These are phyloP conservation scores for Drosophila lacertosa DNA, from an alignment of 1,140 invertebrate genomes.

Conservation along the genomic window DNA sequence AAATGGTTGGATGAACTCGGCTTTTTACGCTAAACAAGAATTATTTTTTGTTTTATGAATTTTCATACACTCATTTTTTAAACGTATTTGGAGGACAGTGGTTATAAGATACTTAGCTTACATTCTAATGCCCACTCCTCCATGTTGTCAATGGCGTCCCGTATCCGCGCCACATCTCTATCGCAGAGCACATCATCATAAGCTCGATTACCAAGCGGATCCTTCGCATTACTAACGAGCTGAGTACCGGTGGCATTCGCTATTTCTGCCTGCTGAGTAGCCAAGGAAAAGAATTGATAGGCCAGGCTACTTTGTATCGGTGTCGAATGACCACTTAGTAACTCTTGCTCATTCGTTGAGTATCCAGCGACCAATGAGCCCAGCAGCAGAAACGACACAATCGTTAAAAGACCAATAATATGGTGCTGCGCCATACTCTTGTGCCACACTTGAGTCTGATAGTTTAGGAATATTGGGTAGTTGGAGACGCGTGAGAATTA, in stretches of 20 bases:
- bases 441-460: no score
- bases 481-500: slow-evolving; percentile 23
- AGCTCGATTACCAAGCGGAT: background rate
- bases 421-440: slow-evolving; percentile 45
- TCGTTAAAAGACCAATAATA: slow-evolving; percentile 21
- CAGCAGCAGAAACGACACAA: slow-evolving; percentile 18
- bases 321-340: slow-evolving; percentile 49
- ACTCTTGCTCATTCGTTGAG: slow-evolving; percentile 8
- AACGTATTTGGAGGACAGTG: no score
- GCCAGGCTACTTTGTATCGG: slow-evolving; percentile 55
- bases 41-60: no score
- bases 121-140: slow-evolving; percentile 74
- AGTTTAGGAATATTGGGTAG: no score
- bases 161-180: slow-evolving; percentile 51
- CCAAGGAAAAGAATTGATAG: slow-evolving; percentile 57
- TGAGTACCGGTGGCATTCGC: slow-evolving; percentile 7
- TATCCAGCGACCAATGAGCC: slow-evolving; percentile 9
- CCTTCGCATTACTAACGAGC: background rate
- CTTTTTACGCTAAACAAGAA: no score
- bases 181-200: slow-evolving; percentile 44
- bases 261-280: background rate
- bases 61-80: no score
- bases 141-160: slow-evolving; percentile 51
- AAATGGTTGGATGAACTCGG: background rate
- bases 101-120: slow-evolving; percentile 37